Base-by-base conservation (phyloP, 2,797 vertebrate species). In the Staurois parvus region DNA sequence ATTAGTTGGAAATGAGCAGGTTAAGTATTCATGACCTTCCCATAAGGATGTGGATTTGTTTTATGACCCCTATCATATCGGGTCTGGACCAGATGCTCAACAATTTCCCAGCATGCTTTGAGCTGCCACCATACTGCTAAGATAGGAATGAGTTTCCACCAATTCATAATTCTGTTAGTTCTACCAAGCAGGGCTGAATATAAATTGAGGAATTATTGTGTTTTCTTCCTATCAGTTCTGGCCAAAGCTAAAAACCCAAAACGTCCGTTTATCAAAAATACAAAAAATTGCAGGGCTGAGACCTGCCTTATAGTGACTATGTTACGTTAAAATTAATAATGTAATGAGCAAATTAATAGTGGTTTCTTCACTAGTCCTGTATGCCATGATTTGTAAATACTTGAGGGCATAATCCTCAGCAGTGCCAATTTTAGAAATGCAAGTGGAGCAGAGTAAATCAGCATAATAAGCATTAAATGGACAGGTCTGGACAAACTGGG, bases 141-240 rank as follows among this genome's bases (percentile, higher is more conserved):
- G n/a, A 66, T 26, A 26, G 64, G 12, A 66, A 66, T 66, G 64
- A 66, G 26, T 28, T 66, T 29, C 29, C 64, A 66, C 64, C 64
- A 24, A 66, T 66, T 26, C 29, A 13, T 66, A 66, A 66, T 66
- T 13, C 28, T 28, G 64, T 66, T 66, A 66, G 64, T 29, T 66
- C 64, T 29, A 29, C 64, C 64, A 66, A 66, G 64, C 64, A 66
- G 64, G 64, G 13, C n/a, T 66, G 64, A 11, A 66, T 66, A 66
- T 66, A 66, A 66, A 66, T 66, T 26, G 28, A 66, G 28, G 64
- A 66, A 66, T 66, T 66, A 66, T 29, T 29, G 28, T 13, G 52
- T 59, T 59, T 59, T 24, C 52, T 24, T 59, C 7, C 52, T 59
- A 8, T 59, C 21, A 59, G 52, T 59, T 59, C n/a, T 5, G 21